Percentiles rank a stretch among this genome's conserved stretches.
These are phyloP conservation scores for Brachyalestes nurse DNA, from an alignment of 2,797 vertebrate genomes.

Conservation along the genomic window DNA sequence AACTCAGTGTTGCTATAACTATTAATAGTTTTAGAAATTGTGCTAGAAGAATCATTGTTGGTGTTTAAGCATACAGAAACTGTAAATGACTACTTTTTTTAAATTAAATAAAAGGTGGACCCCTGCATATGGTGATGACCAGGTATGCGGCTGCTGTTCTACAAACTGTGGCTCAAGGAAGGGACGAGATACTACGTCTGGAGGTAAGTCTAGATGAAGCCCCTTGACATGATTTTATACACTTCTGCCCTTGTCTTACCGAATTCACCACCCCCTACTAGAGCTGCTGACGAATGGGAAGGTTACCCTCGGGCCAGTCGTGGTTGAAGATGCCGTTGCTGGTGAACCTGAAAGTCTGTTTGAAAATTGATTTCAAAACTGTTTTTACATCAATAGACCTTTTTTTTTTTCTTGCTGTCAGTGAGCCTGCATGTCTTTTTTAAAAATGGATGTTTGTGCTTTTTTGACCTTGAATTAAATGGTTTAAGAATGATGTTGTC, in stretches of 20 bases:
- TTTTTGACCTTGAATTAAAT: too few relatives aligned
- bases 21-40: too few relatives aligned
- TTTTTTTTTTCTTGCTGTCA: too few relatives aligned
- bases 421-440: too few relatives aligned
- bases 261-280: background rate
- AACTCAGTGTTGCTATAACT: too few relatives aligned
- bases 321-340: background rate
- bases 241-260: too few relatives aligned
- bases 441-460: too few relatives aligned
- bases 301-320: conserved; percentile 17
- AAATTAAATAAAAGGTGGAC: conserved; percentile 65
- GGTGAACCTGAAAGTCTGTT: background rate
- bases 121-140: conserved; percentile 61
- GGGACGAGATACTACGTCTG: background rate
- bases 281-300: background rate
- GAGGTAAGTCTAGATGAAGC: background rate
- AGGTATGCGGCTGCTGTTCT: conserved; percentile 67
- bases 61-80: too few relatives aligned
- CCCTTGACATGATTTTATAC: background rate
- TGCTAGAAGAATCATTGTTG: too few relatives aligned
- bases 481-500: background rate
- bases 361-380: too few relatives aligned
- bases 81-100: too few relatives aligned
- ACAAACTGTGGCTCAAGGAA: conserved; percentile 50
- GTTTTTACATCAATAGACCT: too few relatives aligned